Evolutionary conservation across 2,797 vertebrate species (phyloP).

Genomic region (Hemibagrus guttatus): DNA sequence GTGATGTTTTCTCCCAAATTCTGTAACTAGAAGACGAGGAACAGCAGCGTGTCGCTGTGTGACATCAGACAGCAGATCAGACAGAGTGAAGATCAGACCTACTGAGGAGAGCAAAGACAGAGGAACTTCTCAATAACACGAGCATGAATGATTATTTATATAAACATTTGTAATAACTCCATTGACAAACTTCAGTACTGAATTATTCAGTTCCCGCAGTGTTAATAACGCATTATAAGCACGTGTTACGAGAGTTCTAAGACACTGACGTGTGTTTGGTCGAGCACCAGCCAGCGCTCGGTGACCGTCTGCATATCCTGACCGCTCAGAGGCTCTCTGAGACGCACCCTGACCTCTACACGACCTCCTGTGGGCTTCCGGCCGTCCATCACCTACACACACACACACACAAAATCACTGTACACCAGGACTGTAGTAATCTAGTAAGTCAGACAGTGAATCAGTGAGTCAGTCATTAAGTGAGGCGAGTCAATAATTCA

Average conservation of each 20-base stretch:
- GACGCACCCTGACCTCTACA: conserved; percentile 88
- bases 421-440: background rate
- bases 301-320: conserved; percentile 87
- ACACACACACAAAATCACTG: background rate
- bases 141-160: background rate
- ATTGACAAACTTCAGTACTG: background rate
- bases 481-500: background rate
- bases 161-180: background rate
- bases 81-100: background rate
- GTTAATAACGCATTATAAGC: background rate
- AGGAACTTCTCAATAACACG: background rate
- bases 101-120: conserved; percentile 13
- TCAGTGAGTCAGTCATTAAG: background rate
- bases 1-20: background rate
- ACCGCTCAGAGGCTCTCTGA: conserved; percentile 90
- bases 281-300: conserved; percentile 92
- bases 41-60: background rate
- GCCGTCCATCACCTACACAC: conserved; percentile 88
- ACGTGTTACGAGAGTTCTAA: background rate
- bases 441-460: background rate
- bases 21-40: background rate
- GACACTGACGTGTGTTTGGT: conserved; percentile 74
- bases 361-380: conserved; percentile 92
- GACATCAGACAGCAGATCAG: background rate
- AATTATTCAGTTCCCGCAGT: background rate